A percentile compares a stretch with the other conserved stretches of the same genome.
Evolutionary conservation across 1,140 invertebrate genomes (phyloP).

Genomic region (Thalassaphorura encarpata): DNA sequence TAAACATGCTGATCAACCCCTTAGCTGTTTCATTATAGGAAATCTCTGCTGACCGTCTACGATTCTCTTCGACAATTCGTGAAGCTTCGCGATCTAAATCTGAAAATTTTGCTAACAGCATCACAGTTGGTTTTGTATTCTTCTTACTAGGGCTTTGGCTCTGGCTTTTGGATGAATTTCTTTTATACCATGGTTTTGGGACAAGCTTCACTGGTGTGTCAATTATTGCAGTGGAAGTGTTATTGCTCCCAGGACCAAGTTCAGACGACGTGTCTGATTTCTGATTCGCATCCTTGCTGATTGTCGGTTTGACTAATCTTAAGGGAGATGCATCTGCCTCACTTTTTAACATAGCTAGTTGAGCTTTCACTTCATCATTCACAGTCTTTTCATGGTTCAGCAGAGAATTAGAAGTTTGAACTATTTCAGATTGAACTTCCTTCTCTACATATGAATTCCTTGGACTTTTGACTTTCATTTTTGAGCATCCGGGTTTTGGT

Average conservation of each 20-base stretch:
- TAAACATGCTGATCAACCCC: slow-evolving; percentile 53
- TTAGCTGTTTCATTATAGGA: slow-evolving; percentile 35
- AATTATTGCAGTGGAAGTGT: too few species aligned
- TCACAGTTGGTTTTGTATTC: slow-evolving; percentile 10
- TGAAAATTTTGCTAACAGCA: slow-evolving; percentile 60
- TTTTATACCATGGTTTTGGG: slow-evolving; percentile 23
- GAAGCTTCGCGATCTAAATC: slow-evolving; percentile 66
- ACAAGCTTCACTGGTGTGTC: neutral
- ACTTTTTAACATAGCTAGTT: too few species aligned
- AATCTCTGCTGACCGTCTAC: slow-evolving; percentile 37
- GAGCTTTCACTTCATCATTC: slow-evolving; percentile 12
- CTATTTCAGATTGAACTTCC: too few species aligned
- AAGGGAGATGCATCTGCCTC: too few species aligned
- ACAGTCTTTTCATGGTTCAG: slow-evolving; percentile 5
- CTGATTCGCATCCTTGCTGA: too few species aligned
- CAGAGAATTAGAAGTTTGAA: too few species aligned
- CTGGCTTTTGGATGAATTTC: slow-evolving; percentile 6
- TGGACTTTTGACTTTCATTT: too few species aligned
- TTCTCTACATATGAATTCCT: too few species aligned
- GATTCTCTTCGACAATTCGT: slow-evolving; percentile 51
- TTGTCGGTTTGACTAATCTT: too few species aligned
- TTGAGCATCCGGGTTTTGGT: too few species aligned
- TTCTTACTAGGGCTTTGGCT: neutral
- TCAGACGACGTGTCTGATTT: too few species aligned
- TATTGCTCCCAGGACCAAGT: too few species aligned